Conservation (phyloP, 1,140 invertebrate genomes). For the Oreohelix idahoensis region DNA sequence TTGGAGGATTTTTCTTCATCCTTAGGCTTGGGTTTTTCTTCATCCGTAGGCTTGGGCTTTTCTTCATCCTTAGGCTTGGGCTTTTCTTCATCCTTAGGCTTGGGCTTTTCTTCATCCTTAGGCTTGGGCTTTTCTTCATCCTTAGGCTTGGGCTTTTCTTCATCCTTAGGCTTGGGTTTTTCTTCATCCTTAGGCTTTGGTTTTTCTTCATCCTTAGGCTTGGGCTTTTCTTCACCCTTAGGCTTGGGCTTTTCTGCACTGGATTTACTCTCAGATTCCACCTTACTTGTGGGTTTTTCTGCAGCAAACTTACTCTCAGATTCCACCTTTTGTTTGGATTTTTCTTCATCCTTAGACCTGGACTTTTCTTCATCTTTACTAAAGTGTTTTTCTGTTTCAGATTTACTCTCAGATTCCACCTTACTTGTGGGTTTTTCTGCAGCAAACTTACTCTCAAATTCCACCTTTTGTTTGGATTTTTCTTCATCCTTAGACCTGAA, state of each 20-base stretch:
- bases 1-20: not conserved
- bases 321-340: not conserved
- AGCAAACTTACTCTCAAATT: not conserved
- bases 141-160: not conserved
- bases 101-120: slow-evolving; percentile 2
- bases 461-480: not conserved
- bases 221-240: not conserved
- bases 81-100: not conserved
- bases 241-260: not conserved
- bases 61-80: slow-evolving; percentile 4
- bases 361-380: not conserved
- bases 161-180: not conserved
- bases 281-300: not conserved
- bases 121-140: not conserved
- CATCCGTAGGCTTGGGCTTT: not conserved
- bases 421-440: not conserved
- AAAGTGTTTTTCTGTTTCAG: not conserved
- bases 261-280: not conserved
- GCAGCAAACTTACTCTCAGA: not conserved
- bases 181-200: not conserved
- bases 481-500: not conserved
- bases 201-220: slow-evolving; percentile 9
- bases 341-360: not conserved
- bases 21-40: not conserved
- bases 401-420: not conserved